Conservation (phyloP, 2,888 invertebrate genomes). For the Drosophila borealis region DNA sequence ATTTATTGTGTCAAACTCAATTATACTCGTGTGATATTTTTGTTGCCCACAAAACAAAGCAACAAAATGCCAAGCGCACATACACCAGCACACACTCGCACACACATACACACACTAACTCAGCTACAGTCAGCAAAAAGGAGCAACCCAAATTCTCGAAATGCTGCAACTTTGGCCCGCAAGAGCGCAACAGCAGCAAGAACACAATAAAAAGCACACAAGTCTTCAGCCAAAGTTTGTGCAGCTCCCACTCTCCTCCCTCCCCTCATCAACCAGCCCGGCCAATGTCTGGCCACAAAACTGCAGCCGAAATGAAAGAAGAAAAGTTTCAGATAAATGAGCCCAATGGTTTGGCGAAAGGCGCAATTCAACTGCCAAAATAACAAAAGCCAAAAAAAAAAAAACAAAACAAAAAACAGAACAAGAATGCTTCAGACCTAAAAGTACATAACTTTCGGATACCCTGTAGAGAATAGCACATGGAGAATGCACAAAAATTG, state of each 20-base stretch:
- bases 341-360: slow-evolving; percentile 77
- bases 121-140: slow-evolving; percentile 53
- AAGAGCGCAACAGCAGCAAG: slow-evolving; percentile 20
- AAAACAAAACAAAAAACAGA: slow-evolving; percentile 25
- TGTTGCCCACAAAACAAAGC: slow-evolving; percentile 69
- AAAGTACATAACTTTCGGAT: background rate
- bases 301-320: slow-evolving; percentile 64
- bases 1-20: slow-evolving; percentile 86
- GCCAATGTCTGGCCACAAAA: slow-evolving; percentile 28
- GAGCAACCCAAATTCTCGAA: slow-evolving; percentile 78
- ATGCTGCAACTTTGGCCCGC: slow-evolving; percentile 71
- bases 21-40: slow-evolving; percentile 84
- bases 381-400: slow-evolving; percentile 56
- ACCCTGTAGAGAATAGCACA: slow-evolving; percentile 8
- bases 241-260: background rate
- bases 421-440: slow-evolving; percentile 11
- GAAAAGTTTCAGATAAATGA: slow-evolving; percentile 77
- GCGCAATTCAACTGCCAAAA: slow-evolving; percentile 78
- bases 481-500: background rate
- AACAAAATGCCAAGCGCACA: slow-evolving; percentile 50
- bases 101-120: slow-evolving; percentile 21
- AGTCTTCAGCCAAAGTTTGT: slow-evolving; percentile 2
- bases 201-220: slow-evolving; percentile 29
- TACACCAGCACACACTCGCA: slow-evolving; percentile 27
- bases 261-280: no score